Conservation (phyloP, 2,113 vertebrate species). For the Larimichthys polyactis region DNA sequence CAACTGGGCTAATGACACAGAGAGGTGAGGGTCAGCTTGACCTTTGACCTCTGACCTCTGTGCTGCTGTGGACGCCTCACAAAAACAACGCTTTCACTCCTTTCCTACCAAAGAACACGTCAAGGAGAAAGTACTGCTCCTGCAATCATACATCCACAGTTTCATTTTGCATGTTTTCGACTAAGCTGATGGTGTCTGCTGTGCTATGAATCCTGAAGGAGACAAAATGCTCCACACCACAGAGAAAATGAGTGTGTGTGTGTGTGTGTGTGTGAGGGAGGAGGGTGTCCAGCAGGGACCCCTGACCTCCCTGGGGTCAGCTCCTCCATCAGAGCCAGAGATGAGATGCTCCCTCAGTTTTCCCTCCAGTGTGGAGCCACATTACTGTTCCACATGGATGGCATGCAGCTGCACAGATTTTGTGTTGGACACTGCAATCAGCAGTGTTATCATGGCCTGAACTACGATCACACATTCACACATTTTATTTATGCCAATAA, state of each 20-base stretch:
- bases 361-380: constrained; percentile 39
- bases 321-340: constrained; percentile 34
- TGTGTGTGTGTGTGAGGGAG: neutral
- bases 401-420: neutral
- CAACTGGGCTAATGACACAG: constrained; percentile 67
- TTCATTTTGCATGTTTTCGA: neutral
- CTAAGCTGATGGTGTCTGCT: neutral
- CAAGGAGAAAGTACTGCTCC: neutral
- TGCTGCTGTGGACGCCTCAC: constrained; percentile 27
- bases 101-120: neutral
- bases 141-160: neutral
- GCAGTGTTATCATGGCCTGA: neutral
- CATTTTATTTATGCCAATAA: no score
- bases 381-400: neutral
- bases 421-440: neutral
- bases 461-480: no score
- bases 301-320: constrained; percentile 57
- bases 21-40: constrained; percentile 69
- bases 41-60: constrained; percentile 65
- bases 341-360: constrained; percentile 6
- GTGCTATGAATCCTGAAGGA: neutral
- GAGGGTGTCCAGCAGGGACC: constrained; percentile 38
- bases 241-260: neutral
- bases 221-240: constrained; percentile 1
- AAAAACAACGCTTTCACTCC: neutral